Evolutionary conservation across 2,797 vertebrate genomes (phyloP), one percentile per base, ranked within the genome.

Genomic region (Amblyraja radiata): DNA sequence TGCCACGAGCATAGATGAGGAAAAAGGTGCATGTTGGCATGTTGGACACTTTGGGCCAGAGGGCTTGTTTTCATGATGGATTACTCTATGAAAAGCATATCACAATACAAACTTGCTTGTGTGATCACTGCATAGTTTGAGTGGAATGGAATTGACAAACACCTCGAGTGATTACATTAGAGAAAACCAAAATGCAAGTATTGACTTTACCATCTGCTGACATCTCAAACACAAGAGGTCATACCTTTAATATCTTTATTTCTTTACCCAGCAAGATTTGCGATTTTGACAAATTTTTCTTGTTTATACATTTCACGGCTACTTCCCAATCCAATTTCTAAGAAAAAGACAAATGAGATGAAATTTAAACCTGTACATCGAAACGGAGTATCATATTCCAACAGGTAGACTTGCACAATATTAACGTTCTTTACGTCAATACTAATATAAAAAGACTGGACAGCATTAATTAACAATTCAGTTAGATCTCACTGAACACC

Each of bases 301-400:
- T 97, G 95, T 98, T 97, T 93, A 98, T 99, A 96, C 98, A 97
- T 95, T 98, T 98, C 95, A 98, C 98, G 94, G 97, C 97, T 94
- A 98, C 97, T 95, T 98, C 97, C 97, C 97, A 98, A 94, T 98
- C 97, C 0, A 97, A 98, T 97, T 99, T 99, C 98, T 97, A 94
- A 90, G 95, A 92, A 25, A 58, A 68, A 14, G 54, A 11, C 71
- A 76, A 71, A 74, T 92, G 90, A 74, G 71, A 74, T 91, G 14
- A 91, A 46, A 71, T 10, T 71, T 71, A 71, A 91, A 54, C 10
- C 23, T 58, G 21, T 39, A 76, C 2, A 68, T 39, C 23, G 46
- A 21, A 11, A 18, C 4, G 6, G 5, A 11, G 32, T 65, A 91
- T 46, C 13, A n/a, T 3, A 14, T 92, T 73, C 21, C 36, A 73